phyloP scores from a whole-genome alignment of 2,888 invertebrate species.

The Yponomeuta sedellus region DNA sequence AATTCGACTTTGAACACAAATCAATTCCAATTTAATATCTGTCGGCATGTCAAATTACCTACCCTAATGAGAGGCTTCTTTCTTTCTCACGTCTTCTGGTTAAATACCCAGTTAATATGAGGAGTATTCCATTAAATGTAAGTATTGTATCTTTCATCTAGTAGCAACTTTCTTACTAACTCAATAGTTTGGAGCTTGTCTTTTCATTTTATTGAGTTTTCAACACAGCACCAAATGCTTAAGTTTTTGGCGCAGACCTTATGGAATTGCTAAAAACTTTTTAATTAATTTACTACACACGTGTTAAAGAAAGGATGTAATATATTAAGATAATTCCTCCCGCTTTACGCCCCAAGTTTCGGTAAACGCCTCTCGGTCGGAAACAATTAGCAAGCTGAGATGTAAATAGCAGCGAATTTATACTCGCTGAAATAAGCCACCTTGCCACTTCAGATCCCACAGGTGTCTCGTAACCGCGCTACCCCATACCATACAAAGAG shows the following conservation, averaged over 20 bases:
- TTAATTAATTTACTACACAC: not conserved
- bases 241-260: too few relatives aligned
- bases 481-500: not conserved
- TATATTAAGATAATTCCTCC: conserved; percentile 17
- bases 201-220: too few relatives aligned
- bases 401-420: conserved; percentile 44
- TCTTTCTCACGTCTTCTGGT: conserved; percentile 58
- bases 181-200: too few relatives aligned
- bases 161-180: not conserved
- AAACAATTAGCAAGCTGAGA: conserved; percentile 69
- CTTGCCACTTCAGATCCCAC: conserved; percentile 36
- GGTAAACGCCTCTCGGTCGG: conserved; percentile 30
- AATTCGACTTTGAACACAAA: conserved; percentile 73
- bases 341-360: conserved; percentile 11
- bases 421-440: conserved; percentile 26
- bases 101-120: conserved; percentile 40
- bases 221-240: too few relatives aligned
- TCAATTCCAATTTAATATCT: conserved; percentile 71
- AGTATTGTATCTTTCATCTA: not conserved
- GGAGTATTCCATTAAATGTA: conserved; percentile 27
- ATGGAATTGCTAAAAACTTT: too few relatives aligned
- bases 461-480: conserved; percentile 28
- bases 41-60: conserved; percentile 69
- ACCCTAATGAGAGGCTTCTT: conserved; percentile 59
- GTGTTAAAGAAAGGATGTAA: conserved; percentile 19